Conservation (phyloP, 2,113 vertebrate species). For the Alligator sinensis region DNA sequence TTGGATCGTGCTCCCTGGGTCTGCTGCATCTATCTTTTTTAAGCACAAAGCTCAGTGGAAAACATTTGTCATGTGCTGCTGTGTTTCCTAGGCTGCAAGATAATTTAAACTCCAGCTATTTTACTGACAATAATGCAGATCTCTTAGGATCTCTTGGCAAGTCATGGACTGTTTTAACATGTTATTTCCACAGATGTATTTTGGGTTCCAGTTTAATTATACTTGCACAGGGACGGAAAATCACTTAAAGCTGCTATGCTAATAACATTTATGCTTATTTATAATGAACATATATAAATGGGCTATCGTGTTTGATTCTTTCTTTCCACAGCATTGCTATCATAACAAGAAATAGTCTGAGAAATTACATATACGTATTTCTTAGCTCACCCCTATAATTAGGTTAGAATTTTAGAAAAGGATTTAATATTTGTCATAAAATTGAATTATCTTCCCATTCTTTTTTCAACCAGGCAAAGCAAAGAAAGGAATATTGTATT, state of each 20-base stretch:
- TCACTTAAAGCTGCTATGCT: not conserved
- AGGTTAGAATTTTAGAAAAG: slow-evolving; percentile 71
- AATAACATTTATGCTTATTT: not conserved
- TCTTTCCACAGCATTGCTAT: not conserved
- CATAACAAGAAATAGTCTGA: not conserved
- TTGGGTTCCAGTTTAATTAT: not conserved
- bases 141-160: not conserved
- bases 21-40: not conserved
- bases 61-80: not conserved
- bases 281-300: not conserved
- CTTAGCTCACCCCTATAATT: slow-evolving; percentile 71
- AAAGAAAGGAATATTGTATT: slow-evolving; percentile 79
- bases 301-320: not conserved
- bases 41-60: not conserved
- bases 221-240: not conserved
- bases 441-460: slow-evolving; percentile 76
- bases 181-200: not conserved
- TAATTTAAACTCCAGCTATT: not conserved
- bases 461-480: slow-evolving; percentile 64
- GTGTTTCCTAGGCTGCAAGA: slow-evolving; percentile 48
- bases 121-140: slow-evolving; percentile 40
- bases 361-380: slow-evolving; percentile 29
- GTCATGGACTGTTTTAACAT: not conserved
- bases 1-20: accelerated
- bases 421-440: slow-evolving; percentile 68